Evolutionary conservation across 2,113 vertebrate genomes (phyloP).

Genomic region (Hyla sarda): DNA sequence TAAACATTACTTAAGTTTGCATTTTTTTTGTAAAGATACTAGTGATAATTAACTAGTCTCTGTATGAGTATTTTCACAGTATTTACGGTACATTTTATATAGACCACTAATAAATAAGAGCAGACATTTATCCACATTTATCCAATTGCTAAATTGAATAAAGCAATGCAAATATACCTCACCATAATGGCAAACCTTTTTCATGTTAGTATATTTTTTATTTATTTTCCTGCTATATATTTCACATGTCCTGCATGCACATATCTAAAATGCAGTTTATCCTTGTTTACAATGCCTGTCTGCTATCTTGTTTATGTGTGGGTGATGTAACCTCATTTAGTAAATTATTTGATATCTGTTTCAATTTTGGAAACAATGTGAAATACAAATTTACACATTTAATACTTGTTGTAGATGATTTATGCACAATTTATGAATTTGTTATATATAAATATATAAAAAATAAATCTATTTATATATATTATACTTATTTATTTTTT

Average conservation of each 20-base stretch:
- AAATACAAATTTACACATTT: no score
- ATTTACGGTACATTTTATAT: neutral
- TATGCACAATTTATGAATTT: no score
- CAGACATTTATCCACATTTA: constrained; percentile 6
- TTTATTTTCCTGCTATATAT: neutral
- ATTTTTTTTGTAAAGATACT: neutral
- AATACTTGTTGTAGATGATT: no score
- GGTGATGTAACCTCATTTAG: neutral
- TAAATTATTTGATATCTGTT: neutral
- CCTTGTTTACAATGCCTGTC: neutral
- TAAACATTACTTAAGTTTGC: no score
- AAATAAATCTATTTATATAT: neutral
- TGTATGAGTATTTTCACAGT: neutral
- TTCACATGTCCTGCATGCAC: neutral
- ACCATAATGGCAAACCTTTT: neutral
- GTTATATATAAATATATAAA: no score
- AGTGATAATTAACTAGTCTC: neutral
- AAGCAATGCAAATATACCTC: neutral
- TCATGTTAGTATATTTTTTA: neutral
- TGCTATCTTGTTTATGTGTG: neutral
- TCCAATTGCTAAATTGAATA: neutral
- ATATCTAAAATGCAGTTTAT: neutral
- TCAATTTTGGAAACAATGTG: neutral
- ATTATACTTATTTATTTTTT: neutral
- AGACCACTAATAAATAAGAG: neutral